Evolutionary conservation across 2,113 vertebrate genomes (phyloP), one percentile per base, ranked within the genome.

Genomic region (Anoura caudifer): DNA sequence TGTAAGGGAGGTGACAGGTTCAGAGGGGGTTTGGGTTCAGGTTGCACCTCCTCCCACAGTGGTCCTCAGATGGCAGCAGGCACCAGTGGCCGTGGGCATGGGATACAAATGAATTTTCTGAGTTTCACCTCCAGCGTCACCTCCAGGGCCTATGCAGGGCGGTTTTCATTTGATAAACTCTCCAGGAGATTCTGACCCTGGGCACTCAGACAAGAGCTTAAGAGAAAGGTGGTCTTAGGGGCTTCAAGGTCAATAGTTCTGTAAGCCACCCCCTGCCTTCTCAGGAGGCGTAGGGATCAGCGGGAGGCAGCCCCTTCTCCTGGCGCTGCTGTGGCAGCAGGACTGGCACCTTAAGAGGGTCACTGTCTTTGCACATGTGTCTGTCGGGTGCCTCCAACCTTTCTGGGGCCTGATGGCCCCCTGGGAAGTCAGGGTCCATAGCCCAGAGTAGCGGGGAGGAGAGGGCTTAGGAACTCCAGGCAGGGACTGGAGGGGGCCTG

Each of bases 321-420:
- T 1, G 9, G 15, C 2, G 0, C 72, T 56, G 56, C 31, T 4
- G 12, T 41, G 36, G 7, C 38, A 0, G 1, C 16, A 14, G 52
- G 24, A 17, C 17, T 4, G 28, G 10, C 4, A 12, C 0, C 33
- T 61, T 14, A 1, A 2, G 5, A n/a, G 28, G 61, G 52, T 28
- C 0, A 0, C 26, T 65, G 4, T 81, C 67, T 65, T 50, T 38
- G 31, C 4, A 10, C 16, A 24, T 17, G 4, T 38, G 19, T 17
- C 45, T 52, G 2, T 50, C 0, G 0, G 7, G 7, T 26, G 6
- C 54, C 38, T n/a, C 3, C 2, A 22, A 22, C 47, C 56, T 63
- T 56, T 75, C 43, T 6, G n/a, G 11, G 28, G 31, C 47, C 14
- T 16, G 10, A 76, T 61, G 33, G 14, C 36, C 3, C 80, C 22